Evolutionary conservation across 2,888 invertebrate genomes (phyloP), one percentile per base, ranked within the genome.

Genomic region (Catocala fraxini): DNA sequence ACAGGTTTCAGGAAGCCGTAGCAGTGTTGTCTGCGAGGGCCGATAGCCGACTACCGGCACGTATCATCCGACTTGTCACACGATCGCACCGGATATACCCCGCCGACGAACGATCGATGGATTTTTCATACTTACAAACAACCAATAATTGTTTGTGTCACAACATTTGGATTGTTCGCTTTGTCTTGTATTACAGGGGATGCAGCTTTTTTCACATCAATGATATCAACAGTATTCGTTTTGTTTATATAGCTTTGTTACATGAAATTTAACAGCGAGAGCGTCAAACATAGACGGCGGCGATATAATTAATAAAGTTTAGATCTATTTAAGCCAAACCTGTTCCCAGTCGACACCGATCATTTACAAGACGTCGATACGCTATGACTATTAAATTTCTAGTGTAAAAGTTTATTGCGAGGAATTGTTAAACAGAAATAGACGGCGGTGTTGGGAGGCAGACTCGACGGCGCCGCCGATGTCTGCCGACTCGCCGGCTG

Each of bases 1-100:
- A 82, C 82, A 84, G 88, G 90, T 90, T 92, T 89, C 89, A 87
- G 85, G 91, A 93, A 93, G 85, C 92, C 92, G 76, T 91, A 89
- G 78, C 76, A 77, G 79, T 84, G 83, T 79, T 81, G 86, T 83
- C 86, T 83, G 75, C 73, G 74, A 68, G 68, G 71, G 66, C 55
- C 79, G 83, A 82, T 77, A 82, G 74, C 78, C 78, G 81, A 81
- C 67, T 71, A 58, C 77, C 68, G 63, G 51, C 55, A 65, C 71
- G 67, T 70, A 68, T 69, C 73, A 72, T 70, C 68, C 61, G 68
- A 77, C 78, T 76, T 72, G 83, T 79, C 77, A 75, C 73, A 70
- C 74, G 70, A 79, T 73, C 76, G 74, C 72, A 65, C 72, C 69
- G 75, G 69, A 68, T 64, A 66, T 61, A 51, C 67, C 63, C 63